A percentile compares a stretch with the other conserved stretches of the same genome.
Evolutionary conservation across 2,888 invertebrate genomes (phyloP).

Genomic region (Trachelus tabidus): DNA sequence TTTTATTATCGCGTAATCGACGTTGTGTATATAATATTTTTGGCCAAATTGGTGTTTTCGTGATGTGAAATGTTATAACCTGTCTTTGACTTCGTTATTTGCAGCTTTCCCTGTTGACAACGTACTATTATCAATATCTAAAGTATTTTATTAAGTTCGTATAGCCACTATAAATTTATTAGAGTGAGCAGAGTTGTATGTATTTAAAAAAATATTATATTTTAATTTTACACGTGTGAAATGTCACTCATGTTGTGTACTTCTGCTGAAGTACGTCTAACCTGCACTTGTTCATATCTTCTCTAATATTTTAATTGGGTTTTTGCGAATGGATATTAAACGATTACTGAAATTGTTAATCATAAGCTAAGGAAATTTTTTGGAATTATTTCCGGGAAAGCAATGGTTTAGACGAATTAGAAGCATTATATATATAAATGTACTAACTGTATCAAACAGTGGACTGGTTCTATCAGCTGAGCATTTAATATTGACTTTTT

Average conservation of each 20-base stretch:
- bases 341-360: neutral
- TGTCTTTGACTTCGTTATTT: neutral
- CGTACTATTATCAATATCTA: neutral
- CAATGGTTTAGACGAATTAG: neutral
- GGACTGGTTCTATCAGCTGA: neutral
- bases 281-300: neutral
- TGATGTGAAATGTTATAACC: neutral
- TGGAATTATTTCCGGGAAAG: neutral
- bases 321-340: neutral
- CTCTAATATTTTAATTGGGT: neutral
- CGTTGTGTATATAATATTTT: neutral
- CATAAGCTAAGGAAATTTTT: neutral
- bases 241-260: neutral
- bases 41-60: neutral
- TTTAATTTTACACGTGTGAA: neutral
- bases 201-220: neutral
- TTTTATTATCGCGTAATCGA: neutral
- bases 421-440: neutral
- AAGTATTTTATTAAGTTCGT: neutral
- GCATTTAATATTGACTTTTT: neutral
- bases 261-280: neutral
- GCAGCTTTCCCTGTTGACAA: neutral
- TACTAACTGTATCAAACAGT: neutral
- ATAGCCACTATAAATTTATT: neutral
- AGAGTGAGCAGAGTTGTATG: neutral